Conservation (phyloP, 2,797 vertebrate genomes). For the Cichlasoma orientale region DNA sequence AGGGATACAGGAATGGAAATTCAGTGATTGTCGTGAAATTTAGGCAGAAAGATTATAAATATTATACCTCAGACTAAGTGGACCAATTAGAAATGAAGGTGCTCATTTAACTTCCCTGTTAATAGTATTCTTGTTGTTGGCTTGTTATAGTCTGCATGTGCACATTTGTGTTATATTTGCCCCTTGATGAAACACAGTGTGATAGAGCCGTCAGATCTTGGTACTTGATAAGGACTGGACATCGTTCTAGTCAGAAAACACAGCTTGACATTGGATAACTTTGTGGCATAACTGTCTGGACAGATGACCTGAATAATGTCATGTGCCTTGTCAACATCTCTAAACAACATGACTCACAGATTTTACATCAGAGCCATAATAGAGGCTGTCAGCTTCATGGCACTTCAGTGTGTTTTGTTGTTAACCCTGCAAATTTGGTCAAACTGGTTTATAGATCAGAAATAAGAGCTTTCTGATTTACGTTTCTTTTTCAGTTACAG, state of each 20-base stretch:
- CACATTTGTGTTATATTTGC: conserved; percentile 9
- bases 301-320: conserved; percentile 40
- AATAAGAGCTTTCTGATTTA: no score
- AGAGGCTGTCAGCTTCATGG: background rate
- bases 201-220: conserved; percentile 4
- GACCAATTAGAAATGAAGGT: conserved; percentile 20
- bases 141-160: background rate
- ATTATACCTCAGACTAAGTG: conserved; percentile 12
- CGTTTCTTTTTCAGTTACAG: background rate
- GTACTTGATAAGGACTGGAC: background rate
- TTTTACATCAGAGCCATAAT: conserved; percentile 2
- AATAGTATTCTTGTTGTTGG: conserved; percentile 4
- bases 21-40: conserved; percentile 4
- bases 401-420: background rate
- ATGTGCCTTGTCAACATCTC: background rate
- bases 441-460: background rate
- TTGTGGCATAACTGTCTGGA: conserved; percentile 4
- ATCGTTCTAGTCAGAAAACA: background rate
- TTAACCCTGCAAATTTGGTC: background rate
- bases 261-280: conserved; percentile 1
- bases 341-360: background rate
- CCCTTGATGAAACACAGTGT: conserved; percentile 17
- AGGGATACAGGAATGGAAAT: background rate
- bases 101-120: conserved; percentile 25
- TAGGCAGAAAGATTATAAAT: background rate